Base-by-base conservation (phyloP, 2,113 vertebrate species). In the Phoenicopterus ruber region DNA sequence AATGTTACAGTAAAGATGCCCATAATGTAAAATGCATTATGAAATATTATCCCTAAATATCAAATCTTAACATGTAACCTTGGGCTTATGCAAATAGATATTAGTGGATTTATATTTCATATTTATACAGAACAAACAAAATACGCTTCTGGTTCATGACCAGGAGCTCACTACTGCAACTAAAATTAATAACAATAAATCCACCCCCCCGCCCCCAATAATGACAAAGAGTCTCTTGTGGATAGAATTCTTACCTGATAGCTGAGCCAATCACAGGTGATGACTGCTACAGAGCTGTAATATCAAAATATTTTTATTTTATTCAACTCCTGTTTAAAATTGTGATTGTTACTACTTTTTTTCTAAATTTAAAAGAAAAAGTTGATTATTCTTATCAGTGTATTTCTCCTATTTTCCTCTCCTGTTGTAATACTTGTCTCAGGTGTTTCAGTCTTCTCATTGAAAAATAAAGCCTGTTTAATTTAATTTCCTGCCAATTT, bases 1-100 rank as follows among this genome's bases (percentile, higher is more conserved):
- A 95, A 97, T 67, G 65, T 91, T 88, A 54, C 61, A 82, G 28
- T 96, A 95, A 96, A 96, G 81, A 96, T 91, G 57, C 38, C 63
- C 34, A 34, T 63, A 84, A 94, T 73, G 36, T 67, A 96, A 94
- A 96, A 86, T 89, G 17, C 52, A 74, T 86, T 63, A 88, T 90
- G 63, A 96, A 96, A 87, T 54, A 88, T 21, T 73, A 28, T 73
- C 10, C 19, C 14, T 57, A 13, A 76, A 82, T 87, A 76, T 16
- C 2, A 82, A 72, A 73, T 62, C 44, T 74, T 92, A 90, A 38
- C 36, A 46, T 38, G 14, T 46, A 54, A 44, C 70, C 59, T 77
- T 92, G 22, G 71, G 62, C 32, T 91, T 79, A 69, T 87, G 62
- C 15, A 90, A 93, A 77, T 26, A 69, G 24, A 29, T 91, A n/a